Evolutionary conservation across 2,797 vertebrate genomes (phyloP).

Genomic region (Poliocrania exsul): DNA sequence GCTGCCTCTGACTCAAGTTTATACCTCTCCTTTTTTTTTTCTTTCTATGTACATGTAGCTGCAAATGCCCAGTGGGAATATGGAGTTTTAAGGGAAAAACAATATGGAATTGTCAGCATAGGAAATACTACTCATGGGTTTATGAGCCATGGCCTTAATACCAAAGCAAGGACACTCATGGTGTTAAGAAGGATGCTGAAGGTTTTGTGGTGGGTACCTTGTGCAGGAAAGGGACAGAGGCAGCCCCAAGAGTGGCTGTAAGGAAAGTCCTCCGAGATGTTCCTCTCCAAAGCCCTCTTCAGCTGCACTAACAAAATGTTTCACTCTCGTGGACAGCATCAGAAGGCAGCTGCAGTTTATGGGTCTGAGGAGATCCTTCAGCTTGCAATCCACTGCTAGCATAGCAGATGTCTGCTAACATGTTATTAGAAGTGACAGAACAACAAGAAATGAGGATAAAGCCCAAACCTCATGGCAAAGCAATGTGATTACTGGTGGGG

Average conservation of each 20-base stretch:
- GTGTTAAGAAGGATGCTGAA: background rate
- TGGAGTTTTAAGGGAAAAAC: background rate
- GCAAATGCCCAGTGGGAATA: background rate
- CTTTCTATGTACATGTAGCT: background rate
- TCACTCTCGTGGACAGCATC: fast-evolving
- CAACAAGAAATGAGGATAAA: background rate
- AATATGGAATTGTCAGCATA: background rate
- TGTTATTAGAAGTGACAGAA: background rate
- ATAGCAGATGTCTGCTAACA: background rate
- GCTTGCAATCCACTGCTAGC: fast-evolving
- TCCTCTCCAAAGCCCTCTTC: background rate
- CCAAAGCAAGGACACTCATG: background rate
- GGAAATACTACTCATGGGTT: background rate
- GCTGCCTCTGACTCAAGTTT: background rate
- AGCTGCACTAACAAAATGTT: background rate
- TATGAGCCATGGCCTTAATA: background rate
- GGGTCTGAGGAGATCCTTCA: background rate
- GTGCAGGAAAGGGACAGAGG: background rate
- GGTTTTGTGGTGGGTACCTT: background rate
- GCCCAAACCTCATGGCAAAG: fast-evolving
- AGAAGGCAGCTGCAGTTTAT: background rate
- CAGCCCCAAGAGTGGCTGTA: background rate
- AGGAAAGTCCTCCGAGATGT: background rate
- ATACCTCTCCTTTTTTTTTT: background rate
- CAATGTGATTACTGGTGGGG: background rate